These are phyloP conservation scores for Atta cephalotes DNA, from an alignment of 1,140 invertebrate genomes.

Conservation along the genomic window DNA sequence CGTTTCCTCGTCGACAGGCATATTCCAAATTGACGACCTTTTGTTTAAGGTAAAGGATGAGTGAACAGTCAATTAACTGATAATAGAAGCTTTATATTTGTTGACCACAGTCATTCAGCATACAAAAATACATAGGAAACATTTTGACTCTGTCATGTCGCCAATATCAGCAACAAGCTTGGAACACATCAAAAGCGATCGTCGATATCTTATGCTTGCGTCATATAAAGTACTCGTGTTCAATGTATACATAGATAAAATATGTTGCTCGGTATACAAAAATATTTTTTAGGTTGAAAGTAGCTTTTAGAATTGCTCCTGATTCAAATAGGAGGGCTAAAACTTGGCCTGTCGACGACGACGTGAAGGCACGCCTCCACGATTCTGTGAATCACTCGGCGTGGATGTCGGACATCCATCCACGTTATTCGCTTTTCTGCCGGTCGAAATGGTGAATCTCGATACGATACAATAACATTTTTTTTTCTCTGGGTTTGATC, in stretches of 20 bases:
- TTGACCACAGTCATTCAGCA: conserved; percentile 64
- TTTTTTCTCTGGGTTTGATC: conserved; percentile 21
- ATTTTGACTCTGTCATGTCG: conserved; percentile 34
- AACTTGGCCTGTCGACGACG: conserved; percentile 73
- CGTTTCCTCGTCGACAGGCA: conserved; percentile 72
- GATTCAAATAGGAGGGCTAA: conserved; percentile 6
- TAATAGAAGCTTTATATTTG: conserved; percentile 74
- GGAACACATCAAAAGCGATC: conserved; percentile 56
- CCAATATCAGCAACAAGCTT: conserved; percentile 64
- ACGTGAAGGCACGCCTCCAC: conserved; percentile 42
- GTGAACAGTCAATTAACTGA: conserved; percentile 68
- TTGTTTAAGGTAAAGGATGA: conserved; percentile 53
- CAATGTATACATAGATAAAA: conserved; percentile 30
- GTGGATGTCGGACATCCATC: conserved; percentile 19
- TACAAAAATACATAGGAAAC: conserved; percentile 74
- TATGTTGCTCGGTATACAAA: conserved; percentile 41
- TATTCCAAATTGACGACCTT: conserved; percentile 42
- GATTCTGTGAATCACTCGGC: conserved; percentile 47
- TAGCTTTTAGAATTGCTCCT: conserved; percentile 21
- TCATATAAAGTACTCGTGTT: conserved; percentile 37
- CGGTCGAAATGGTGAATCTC: conserved; percentile 40
- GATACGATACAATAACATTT: conserved; percentile 10
- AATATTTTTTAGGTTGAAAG: conserved; percentile 58
- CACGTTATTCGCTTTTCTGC: conserved; percentile 11
- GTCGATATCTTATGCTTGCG: conserved; percentile 35